A percentile compares a stretch with the other conserved stretches of the same genome.
These are phyloP conservation scores for Meloe dianella DNA, from an alignment of 2,888 invertebrate genomes.

Conservation along the genomic window DNA sequence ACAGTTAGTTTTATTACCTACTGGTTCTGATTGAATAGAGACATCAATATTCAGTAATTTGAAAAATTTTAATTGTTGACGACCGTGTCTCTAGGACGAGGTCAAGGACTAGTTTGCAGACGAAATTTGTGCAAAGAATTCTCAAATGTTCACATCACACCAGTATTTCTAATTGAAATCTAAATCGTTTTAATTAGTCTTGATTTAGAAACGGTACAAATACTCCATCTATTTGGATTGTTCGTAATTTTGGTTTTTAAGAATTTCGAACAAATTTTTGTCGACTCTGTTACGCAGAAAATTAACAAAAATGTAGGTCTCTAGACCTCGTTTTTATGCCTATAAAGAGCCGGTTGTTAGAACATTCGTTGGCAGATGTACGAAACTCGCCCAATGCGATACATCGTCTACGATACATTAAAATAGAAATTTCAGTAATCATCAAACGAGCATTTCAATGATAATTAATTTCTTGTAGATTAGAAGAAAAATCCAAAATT, in stretches of 20 bases:
- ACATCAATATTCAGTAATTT: constrained; percentile 14
- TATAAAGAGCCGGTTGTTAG: constrained; percentile 46
- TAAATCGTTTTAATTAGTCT: not conserved
- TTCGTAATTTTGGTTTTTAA: not conserved
- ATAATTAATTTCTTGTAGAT: not conserved
- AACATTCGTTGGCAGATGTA: constrained; percentile 39
- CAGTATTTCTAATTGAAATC: not conserved
- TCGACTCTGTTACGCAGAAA: constrained; percentile 21
- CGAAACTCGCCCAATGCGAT: constrained; percentile 35
- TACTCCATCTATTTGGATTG: not conserved
- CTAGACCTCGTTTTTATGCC: constrained; percentile 50
- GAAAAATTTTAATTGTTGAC: constrained; percentile 10
- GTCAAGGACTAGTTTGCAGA: constrained; percentile 20
- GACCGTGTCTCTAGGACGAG: not conserved
- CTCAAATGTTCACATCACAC: not conserved
- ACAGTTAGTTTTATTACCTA: constrained; percentile 15
- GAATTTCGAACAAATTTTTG: not conserved
- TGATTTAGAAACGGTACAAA: not conserved
- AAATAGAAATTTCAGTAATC: too few species aligned
- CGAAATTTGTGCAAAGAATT: not conserved
- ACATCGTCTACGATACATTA: constrained; percentile 15
- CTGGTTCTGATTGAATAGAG: not conserved
- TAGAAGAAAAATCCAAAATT: not conserved
- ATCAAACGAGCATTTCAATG: too few species aligned
- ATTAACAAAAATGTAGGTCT: constrained; percentile 48